Evolutionary conservation across 2,888 invertebrate species (phyloP), one percentile per base, ranked within the genome.

Genomic region (Poecilobothrus nobilitatus): DNA sequence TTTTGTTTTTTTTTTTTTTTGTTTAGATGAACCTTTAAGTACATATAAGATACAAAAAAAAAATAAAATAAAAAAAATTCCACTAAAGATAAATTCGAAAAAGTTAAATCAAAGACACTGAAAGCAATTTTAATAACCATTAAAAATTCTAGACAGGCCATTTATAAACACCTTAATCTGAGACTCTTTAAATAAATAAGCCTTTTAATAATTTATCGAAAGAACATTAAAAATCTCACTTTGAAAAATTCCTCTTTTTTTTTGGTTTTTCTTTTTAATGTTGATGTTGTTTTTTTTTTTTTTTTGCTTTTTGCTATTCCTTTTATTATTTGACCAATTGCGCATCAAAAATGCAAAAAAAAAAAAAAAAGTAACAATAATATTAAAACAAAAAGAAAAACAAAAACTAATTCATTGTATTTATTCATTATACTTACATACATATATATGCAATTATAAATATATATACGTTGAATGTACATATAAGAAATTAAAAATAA

Each of bases 81-180:
- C 37, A 4, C 2, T 4, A 27, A 37, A 37, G 37, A 37, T 37
- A 37, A 37, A 37, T 37, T 37, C 37, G 12, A 37, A 37, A 37
- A 37, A 37, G 37, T 37, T 37, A 53, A 53, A 53, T 53, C 53
- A 53, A n/a, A n/a, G 53, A 53, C 53, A 53, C n/a, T 53, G 53
- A 53, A 53, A 53, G n/a, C 53, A 53, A 53, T 53, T 53, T 53
- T 53, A 53, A 53, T 53, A 53, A 53, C 53, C n/a, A 53, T 53
- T 53, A 53, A 53, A 53, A 53, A 53, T 53, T 53, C 53, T 53
- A 53, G 53, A 53, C 53, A 53, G 53, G 53, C 53, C 53, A 53
- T 53, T 53, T 53, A 53, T 53, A 53, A 53, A 53, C 53, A 53
- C 53, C 53, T 53, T 53, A 53, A 53, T 53, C 53, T 53, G 53